phyloP scores from a whole-genome alignment of 2,113 vertebrate genomes.

The Chascanopsetta lugubris region DNA sequence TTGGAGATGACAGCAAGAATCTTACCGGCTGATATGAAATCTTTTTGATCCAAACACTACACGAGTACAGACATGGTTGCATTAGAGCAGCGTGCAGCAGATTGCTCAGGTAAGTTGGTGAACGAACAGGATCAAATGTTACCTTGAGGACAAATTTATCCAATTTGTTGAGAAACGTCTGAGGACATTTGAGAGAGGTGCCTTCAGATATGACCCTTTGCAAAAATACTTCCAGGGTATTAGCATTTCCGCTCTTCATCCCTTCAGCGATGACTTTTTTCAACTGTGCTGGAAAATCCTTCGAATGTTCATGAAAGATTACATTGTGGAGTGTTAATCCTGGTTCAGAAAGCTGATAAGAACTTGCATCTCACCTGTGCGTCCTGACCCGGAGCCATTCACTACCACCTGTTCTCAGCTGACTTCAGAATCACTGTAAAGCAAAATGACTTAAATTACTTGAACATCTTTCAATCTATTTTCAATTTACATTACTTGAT shows the following conservation, averaged over 20 bases:
- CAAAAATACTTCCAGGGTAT: slow-evolving; percentile 81
- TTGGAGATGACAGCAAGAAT: slow-evolving; percentile 83
- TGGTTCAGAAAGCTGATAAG: not conserved
- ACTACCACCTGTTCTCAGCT: not conserved
- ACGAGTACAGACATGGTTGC: slow-evolving; percentile 23
- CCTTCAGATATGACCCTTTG: slow-evolving; percentile 73
- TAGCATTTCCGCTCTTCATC: slow-evolving; percentile 81
- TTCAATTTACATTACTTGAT: not conserved
- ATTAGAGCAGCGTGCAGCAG: not conserved
- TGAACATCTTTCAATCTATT: not conserved
- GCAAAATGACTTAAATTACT: not conserved
- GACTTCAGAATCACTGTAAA: slow-evolving; percentile 1
- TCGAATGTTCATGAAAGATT: not conserved
- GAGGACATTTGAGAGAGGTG: slow-evolving; percentile 84
- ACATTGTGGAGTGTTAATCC: not conserved
- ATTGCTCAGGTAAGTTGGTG: not conserved
- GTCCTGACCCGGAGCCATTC: slow-evolving; percentile 57
- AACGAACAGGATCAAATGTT: slow-evolving; percentile 35
- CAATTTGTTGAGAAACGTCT: slow-evolving; percentile 87
- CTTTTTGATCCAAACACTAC: slow-evolving; percentile 85
- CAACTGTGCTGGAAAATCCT: slow-evolving; percentile 70
- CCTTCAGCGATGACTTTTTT: slow-evolving; percentile 87
- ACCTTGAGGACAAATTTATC: slow-evolving; percentile 88
- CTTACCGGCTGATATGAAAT: slow-evolving; percentile 77
- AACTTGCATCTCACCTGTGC: slow-evolving; percentile 53